A percentile compares a stretch with the other conserved stretches of the same genome.
phyloP scores from a whole-genome alignment of 2,113 vertebrate species.

The Rhabdornis inornatus region DNA sequence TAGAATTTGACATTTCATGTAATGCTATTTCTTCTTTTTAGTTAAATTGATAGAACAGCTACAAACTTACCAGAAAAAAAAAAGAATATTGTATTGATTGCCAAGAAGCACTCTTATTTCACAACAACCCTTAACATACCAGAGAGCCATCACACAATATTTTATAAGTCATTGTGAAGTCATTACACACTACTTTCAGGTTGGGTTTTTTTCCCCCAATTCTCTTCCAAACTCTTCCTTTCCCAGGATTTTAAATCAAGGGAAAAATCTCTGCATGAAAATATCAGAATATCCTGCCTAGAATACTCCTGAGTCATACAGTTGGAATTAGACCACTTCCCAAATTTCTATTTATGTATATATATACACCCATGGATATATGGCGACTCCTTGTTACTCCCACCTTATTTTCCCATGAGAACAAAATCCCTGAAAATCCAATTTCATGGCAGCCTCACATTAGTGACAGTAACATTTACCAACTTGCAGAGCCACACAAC shows the following conservation, averaged over 20 bases:
- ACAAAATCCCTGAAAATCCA: not conserved
- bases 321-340: not conserved
- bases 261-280: not conserved
- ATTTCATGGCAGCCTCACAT: not conserved
- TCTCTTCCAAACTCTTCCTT: not conserved
- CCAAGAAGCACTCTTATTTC: not conserved
- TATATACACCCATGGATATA: fast-evolving
- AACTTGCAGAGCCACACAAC: not conserved
- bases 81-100: not conserved
- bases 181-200: not conserved
- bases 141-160: not conserved
- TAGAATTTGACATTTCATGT: not conserved
- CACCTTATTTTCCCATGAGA: not conserved
- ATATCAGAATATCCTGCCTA: not conserved
- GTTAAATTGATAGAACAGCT: not conserved
- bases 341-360: not conserved
- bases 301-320: not conserved
- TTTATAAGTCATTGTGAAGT: not conserved
- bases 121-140: not conserved
- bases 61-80: not conserved
- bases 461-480: not conserved
- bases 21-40: not conserved
- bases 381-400: not conserved
- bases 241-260: not conserved
- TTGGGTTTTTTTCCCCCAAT: fast-evolving